Conservation (phyloP, 2,888 invertebrate genomes). For the Rhagophthalmus giganteus region DNA sequence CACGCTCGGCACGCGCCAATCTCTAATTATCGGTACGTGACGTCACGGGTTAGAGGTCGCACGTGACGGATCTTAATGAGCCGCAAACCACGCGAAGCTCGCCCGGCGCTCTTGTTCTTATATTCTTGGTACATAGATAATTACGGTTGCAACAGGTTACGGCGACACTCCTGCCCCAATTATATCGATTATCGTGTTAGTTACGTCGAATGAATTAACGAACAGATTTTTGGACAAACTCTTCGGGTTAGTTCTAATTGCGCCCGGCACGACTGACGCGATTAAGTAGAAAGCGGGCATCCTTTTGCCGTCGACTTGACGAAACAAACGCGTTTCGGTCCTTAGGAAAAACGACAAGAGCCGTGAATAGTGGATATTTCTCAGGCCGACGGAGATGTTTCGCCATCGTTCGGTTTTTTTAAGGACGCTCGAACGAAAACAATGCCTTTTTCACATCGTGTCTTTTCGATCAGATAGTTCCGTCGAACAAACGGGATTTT, state of each 20-base stretch:
- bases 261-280: background rate
- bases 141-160: constrained; percentile 22
- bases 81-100: constrained; percentile 31
- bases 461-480: too few species aligned
- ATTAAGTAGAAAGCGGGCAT: background rate
- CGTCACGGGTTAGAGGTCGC: constrained; percentile 39
- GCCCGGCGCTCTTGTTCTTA: too few species aligned
- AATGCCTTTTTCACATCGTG: constrained; percentile 5
- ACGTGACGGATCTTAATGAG: constrained; percentile 39
- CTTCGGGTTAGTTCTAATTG: background rate
- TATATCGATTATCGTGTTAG: constrained; percentile 5
- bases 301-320: background rate
- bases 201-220: background rate
- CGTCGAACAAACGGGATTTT: too few species aligned
- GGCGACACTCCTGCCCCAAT: constrained; percentile 25
- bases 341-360: background rate
- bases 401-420: constrained; percentile 1
- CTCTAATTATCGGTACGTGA: constrained; percentile 28
- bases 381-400: constrained; percentile 1
- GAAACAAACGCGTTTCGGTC: background rate
- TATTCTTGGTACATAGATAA: constrained; percentile 13
- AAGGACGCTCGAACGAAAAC: background rate
- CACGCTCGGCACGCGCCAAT: constrained; percentile 30
- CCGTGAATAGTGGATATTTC: constrained; percentile 3
- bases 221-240: background rate